Base-by-base conservation (phyloP, 2,113 vertebrate genomes). In the Tonatia bakeri region DNA sequence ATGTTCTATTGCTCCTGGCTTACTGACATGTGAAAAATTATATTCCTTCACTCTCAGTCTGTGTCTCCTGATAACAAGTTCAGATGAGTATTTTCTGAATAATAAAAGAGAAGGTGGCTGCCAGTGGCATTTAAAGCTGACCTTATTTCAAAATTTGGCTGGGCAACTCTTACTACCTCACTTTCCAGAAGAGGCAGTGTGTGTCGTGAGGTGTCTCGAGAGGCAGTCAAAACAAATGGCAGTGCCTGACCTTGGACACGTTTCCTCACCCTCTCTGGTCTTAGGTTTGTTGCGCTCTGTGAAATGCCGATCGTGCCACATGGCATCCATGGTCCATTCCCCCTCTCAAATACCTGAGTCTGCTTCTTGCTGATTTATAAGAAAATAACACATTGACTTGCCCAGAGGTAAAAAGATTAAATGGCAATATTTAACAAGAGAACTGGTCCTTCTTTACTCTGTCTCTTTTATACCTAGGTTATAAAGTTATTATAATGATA, bases 401-500 rank as follows among this genome's bases (percentile, higher is more conserved):
- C 56, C 38, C 0, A 1, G 88, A 89, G 59, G 91, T 52, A 81
- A 92, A 95, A 79, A 50, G 24, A 24, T 36, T 70, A 91, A 89
- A 90, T 73, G 70, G n/a, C n/a, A 92, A 69, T 81, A 81, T 82
- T 90, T 91, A 56, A 84, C 12, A 75, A 85, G 80, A 65, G 26
- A 92, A 50, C 28, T 93, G 67, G 59, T 77, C 64, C 72, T 93
- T 94, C 87, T 94, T 43, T 56, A 38, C 28, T 56, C 43, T 79
- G n/a, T 73, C 40, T 91, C 65, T 94, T 93, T 96, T 84, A 94
- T 92, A 73, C 92, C 61, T 70, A 47, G 54, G 72, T 47, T 76
- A n/a, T 85, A 92, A 92, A 81, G 81, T 90, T 90, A 85, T 76
- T 73, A 45, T 61, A 91, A 84, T 88, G 70, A 96, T 87, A 81